Percentiles rank a stretch among this genome's conserved stretches.
These are phyloP conservation scores for Serranus cabrilla DNA, from an alignment of 2,797 vertebrate genomes.

Conservation along the genomic window DNA sequence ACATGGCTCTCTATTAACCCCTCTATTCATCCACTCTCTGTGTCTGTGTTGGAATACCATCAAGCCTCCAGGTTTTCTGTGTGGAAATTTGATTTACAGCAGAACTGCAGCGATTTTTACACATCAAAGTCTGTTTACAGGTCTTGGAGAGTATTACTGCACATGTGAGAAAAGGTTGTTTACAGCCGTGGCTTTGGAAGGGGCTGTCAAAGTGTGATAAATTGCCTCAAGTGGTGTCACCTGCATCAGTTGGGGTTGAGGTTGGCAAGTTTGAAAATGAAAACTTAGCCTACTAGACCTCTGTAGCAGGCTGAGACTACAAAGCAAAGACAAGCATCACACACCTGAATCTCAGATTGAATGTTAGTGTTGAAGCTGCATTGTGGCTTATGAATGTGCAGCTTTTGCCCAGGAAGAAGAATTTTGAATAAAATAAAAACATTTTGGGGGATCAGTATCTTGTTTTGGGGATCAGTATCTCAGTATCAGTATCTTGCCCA, in stretches of 20 bases:
- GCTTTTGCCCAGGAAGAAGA: background rate
- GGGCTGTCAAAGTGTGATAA: background rate
- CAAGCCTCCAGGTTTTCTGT: constrained; percentile 2
- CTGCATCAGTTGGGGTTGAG: background rate
- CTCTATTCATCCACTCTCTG: background rate
- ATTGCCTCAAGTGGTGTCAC: background rate
- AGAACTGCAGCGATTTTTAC: background rate
- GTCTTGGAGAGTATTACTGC: background rate
- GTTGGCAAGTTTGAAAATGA: constrained; percentile 9
- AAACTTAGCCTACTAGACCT: background rate
- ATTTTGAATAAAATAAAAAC: background rate
- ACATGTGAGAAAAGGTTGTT: background rate
- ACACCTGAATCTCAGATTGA: background rate
- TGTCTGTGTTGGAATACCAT: background rate
- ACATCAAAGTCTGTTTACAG: constrained; percentile 29
- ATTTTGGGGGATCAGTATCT: too few relatives aligned
- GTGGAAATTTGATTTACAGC: constrained; percentile 29
- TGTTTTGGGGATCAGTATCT: too few relatives aligned
- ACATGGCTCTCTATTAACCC: background rate
- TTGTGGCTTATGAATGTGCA: background rate
- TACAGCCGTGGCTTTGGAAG: constrained; percentile 10
- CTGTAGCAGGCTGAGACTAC: background rate
- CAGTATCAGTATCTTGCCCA: too few relatives aligned
- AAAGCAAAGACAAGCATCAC: background rate
- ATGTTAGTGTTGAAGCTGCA: background rate